Evolutionary conservation across 2,797 vertebrate species (phyloP), one percentile per base, ranked within the genome.

Genomic region (Tiaroga cobitis): DNA sequence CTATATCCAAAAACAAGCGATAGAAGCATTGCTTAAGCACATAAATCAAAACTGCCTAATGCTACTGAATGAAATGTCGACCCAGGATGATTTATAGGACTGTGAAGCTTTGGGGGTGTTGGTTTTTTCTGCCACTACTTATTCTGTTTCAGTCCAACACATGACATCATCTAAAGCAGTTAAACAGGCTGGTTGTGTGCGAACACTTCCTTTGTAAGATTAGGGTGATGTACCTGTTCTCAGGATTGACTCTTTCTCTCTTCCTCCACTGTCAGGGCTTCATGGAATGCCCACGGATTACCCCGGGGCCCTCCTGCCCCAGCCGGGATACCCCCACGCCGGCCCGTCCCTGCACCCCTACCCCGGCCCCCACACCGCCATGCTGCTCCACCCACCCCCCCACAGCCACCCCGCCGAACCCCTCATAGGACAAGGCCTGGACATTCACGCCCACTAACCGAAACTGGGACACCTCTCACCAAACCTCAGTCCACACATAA

Each of bases 261-360:
- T 34, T 39, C 32, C 49, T 67, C 19, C n/a, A 0, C 13, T 39
- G 8, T 54, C 91, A 96, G 96, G 95, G 91, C 95, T 96, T 86
- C 96, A 96, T 90, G 95, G 95, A 87, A 95, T 96, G 94, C 91
- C 95, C 85, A 93, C 93, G 2, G 96, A 96, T 65, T 96, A 96
- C 88, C 88, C 93, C 0, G 84, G 95, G 0, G 89, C 92, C 46
- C 93, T 95, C 24, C 88, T 95, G 88, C 89, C 93, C 86, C 94
- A 95, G 74, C 92, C 93, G 0, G 93, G 92, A 61, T 96, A 96
- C 90, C 91, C 95, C n/a, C 95, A 95, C 86, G 92, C 94, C 0
- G 93, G 94, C 49, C 89, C 94, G 1, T 94, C 95, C 59, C 92
- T 95, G 76, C 94, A 95, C 89, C 92, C 94, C 0, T 95, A 95